phyloP scores from a whole-genome alignment of 1,140 invertebrate species.

The Philaenus spumarius region DNA sequence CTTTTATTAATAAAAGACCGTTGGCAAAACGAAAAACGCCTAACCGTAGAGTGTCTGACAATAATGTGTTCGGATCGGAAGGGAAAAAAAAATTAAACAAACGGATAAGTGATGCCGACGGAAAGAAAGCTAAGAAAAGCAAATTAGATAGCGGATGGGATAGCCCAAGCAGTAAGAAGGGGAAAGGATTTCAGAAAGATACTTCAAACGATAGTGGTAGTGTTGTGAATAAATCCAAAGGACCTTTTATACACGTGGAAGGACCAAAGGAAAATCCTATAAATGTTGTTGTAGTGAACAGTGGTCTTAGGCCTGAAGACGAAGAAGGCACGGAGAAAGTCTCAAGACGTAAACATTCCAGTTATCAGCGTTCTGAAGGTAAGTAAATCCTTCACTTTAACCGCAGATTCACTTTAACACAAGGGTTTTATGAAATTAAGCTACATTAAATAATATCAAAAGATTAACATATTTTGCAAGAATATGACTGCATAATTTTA shows the following conservation, averaged over 20 bases:
- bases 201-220: conserved; percentile 22
- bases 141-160: conserved; percentile 34
- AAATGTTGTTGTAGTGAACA: conserved; percentile 61
- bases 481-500: too few species aligned
- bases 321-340: conserved; percentile 30
- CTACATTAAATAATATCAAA: too few species aligned
- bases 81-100: conserved; percentile 41
- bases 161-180: conserved; percentile 11
- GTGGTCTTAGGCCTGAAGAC: conserved; percentile 53
- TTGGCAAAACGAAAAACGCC: not conserved
- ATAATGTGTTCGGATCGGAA: conserved; percentile 14
- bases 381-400: too few species aligned
- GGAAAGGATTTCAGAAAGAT: conserved; percentile 17
- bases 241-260: conserved; percentile 64
- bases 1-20: not conserved
- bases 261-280: conserved; percentile 60
- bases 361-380: conserved; percentile 1
- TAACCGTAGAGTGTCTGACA: not conserved
- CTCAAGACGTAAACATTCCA: conserved; percentile 17
- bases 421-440: too few species aligned
- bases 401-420: too few species aligned
- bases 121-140: conserved; percentile 37
- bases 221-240: conserved; percentile 42
- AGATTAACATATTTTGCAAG: too few species aligned
- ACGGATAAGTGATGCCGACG: conserved; percentile 32